Conservation (phyloP, 2,888 invertebrate genomes). For the Acleris laterana region DNA sequence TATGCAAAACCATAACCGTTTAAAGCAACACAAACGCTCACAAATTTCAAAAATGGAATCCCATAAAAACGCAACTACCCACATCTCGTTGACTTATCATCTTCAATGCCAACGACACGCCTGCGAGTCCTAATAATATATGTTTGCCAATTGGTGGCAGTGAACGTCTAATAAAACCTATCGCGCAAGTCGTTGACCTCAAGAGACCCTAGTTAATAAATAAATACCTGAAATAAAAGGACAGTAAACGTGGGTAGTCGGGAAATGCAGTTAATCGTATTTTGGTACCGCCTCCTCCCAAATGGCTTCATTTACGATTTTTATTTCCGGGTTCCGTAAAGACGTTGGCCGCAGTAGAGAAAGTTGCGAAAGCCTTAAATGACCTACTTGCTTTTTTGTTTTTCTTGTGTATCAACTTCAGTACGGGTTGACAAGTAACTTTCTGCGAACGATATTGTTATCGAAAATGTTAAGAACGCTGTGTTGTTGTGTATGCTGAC, state of each 20-base stretch:
- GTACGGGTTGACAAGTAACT: too few species aligned
- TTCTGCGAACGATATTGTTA: too few species aligned
- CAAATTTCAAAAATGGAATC: slow-evolving; percentile 1
- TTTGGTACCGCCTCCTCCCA: slow-evolving; percentile 70
- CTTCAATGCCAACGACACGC: too few species aligned
- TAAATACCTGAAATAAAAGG: slow-evolving; percentile 83
- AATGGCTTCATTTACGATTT: slow-evolving; percentile 85
- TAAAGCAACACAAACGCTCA: neutral
- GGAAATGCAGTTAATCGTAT: slow-evolving; percentile 80
- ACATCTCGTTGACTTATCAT: neutral
- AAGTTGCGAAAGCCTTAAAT: neutral
- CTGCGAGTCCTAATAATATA: too few species aligned
- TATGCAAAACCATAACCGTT: slow-evolving; percentile 17
- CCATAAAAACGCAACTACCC: neutral
- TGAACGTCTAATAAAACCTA: slow-evolving; percentile 6
- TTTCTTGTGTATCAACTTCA: too few species aligned
- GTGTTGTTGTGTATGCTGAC: too few species aligned
- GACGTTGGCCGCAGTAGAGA: slow-evolving; percentile 51
- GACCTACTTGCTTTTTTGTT: neutral
- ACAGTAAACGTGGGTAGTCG: slow-evolving; percentile 75
- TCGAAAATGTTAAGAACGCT: too few species aligned
- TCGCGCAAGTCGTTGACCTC: slow-evolving; percentile 45
- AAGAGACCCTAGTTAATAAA: slow-evolving; percentile 57
- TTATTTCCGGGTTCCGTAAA: slow-evolving; percentile 67
- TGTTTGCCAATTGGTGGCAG: too few species aligned